phyloP scores from a whole-genome alignment of 2,797 vertebrate genomes.

The Helarctos malayanus region DNA sequence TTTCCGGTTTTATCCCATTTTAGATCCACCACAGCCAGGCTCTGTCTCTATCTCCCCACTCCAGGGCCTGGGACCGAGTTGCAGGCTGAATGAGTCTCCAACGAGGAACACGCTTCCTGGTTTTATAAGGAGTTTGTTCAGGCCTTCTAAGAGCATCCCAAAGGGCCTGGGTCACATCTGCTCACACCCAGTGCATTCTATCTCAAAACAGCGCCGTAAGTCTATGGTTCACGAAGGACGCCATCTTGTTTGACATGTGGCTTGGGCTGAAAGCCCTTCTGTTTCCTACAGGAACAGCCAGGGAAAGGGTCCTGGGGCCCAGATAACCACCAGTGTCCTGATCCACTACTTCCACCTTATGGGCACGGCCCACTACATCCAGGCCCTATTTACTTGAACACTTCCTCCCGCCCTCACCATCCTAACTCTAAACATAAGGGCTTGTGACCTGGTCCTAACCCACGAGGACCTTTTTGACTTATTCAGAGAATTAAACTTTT shows the following conservation, averaged over 20 bases:
- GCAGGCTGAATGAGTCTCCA: neutral
- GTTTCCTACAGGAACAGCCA: neutral
- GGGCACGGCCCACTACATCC: neutral
- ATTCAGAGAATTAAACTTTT: neutral
- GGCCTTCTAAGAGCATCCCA: neutral
- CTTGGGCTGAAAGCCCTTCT: neutral
- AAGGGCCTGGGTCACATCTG: neutral
- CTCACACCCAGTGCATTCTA: too few relatives aligned
- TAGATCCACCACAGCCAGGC: slow-evolving; percentile 45
- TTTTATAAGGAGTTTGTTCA: neutral
- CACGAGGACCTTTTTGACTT: neutral
- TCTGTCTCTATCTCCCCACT: slow-evolving; percentile 68
- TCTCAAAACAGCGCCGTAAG: neutral
- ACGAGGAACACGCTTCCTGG: neutral
- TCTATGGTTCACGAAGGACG: neutral
- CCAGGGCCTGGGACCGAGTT: slow-evolving; percentile 37
- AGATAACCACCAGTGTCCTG: neutral
- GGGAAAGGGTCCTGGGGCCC: neutral
- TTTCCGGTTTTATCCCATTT: slow-evolving; percentile 82
- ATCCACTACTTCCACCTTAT: neutral
- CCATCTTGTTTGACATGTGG: neutral
- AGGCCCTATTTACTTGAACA: neutral
- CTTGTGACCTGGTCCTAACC: neutral
- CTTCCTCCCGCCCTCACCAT: neutral
- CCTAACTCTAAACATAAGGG: neutral